These are phyloP conservation scores for Apoderus coryli DNA, from an alignment of 2,888 invertebrate species.

Conservation along the genomic window DNA sequence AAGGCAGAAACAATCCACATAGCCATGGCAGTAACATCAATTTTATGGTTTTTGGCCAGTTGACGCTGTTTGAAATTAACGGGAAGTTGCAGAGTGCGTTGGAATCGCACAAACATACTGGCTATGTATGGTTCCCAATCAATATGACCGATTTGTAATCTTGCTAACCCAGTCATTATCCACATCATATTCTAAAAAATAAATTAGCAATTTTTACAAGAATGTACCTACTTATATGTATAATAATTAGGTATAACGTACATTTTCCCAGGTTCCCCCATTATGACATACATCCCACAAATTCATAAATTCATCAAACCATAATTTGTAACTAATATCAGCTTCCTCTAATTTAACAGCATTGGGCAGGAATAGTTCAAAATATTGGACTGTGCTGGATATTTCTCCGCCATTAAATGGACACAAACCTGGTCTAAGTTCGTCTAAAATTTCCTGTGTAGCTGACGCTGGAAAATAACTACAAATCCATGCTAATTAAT, in stretches of 20 bases:
- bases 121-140: conserved; percentile 80
- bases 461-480: conserved; percentile 60
- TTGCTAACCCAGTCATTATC: conserved; percentile 59
- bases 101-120: conserved; percentile 47
- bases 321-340: conserved; percentile 53
- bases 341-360: conserved; percentile 46
- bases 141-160: conserved; percentile 63
- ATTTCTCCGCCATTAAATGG: conserved; percentile 49
- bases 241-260: conserved; percentile 24
- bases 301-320: conserved; percentile 65
- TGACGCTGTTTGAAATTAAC: conserved; percentile 57
- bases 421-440: conserved; percentile 64
- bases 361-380: conserved; percentile 67
- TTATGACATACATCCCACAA: conserved; percentile 69
- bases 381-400: conserved; percentile 36
- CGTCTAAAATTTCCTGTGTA: conserved; percentile 75
- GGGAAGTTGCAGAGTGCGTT: conserved; percentile 57
- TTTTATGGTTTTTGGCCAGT: conserved; percentile 37
- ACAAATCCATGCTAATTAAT: conserved; percentile 16
- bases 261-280: conserved; percentile 50
- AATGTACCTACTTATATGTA: no score
- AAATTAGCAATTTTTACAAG: no score
- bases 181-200: conserved; percentile 49
- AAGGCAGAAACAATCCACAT: conserved; percentile 48
- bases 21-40: conserved; percentile 36